Evolutionary conservation across 2,797 vertebrate species (phyloP).

Genomic region (Gobio occitaniae): DNA sequence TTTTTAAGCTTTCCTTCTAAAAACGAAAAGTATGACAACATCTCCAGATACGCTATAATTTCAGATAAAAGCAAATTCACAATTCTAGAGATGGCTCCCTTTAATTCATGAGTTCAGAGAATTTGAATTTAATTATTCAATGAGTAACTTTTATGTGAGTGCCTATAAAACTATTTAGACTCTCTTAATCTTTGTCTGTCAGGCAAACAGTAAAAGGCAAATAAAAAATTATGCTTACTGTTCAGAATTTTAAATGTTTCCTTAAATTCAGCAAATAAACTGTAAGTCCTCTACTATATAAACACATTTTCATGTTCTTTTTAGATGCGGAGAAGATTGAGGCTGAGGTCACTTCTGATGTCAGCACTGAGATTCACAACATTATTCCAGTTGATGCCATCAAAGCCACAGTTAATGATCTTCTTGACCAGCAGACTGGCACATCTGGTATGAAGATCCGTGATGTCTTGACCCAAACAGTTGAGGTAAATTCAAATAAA

Average conservation of each 20-base stretch:
- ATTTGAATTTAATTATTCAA: not conserved
- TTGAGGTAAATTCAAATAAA: conserved; percentile 78
- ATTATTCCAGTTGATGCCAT: conserved; percentile 69
- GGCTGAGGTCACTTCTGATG: conserved; percentile 82
- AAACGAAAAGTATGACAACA: not conserved
- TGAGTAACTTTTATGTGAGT: not conserved
- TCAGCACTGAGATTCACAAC: conserved; percentile 77
- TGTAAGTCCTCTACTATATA: not conserved
- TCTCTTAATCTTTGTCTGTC: not conserved
- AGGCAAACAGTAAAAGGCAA: not conserved
- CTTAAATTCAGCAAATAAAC: not conserved
- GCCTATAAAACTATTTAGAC: not conserved
- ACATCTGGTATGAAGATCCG: conserved; percentile 85
- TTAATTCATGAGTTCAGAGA: not conserved
- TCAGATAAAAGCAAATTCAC: not conserved
- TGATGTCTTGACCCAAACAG: conserved; percentile 83
- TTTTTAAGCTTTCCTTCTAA: not conserved
- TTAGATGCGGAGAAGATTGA: conserved; percentile 85
- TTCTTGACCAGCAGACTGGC: conserved; percentile 83
- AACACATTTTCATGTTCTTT: conserved; percentile 18
- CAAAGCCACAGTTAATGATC: conserved; percentile 66
- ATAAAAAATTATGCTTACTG: not conserved
- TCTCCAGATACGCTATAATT: not conserved
- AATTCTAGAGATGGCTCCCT: not conserved
- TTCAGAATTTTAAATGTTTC: not conserved